Evolutionary conservation across 2,797 vertebrate species (phyloP).

Genomic region (Clarias pachynema): DNA sequence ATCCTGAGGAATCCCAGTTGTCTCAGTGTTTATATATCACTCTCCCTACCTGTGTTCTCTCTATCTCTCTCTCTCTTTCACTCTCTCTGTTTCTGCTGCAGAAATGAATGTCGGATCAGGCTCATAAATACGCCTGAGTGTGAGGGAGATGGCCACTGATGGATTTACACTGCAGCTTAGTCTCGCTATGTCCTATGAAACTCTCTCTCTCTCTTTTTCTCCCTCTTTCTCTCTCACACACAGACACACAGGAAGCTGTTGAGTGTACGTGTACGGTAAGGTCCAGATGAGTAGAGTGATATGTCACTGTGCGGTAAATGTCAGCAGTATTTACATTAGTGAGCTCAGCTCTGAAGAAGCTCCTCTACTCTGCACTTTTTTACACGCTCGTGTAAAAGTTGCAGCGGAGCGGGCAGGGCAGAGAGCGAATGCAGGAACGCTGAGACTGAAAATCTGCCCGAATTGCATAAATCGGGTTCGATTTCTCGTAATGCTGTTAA

Average conservation of each 20-base stretch:
- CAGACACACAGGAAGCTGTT: constrained; percentile 48
- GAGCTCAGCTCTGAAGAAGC: constrained; percentile 42
- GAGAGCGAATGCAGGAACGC: neutral
- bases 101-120: constrained; percentile 33
- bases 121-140: constrained; percentile 38
- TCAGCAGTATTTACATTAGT: constrained; percentile 55
- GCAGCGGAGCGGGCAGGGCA: neutral
- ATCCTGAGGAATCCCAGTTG: constrained; percentile 50
- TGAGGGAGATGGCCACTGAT: constrained; percentile 39
- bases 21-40: constrained; percentile 44
- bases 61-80: constrained; percentile 34
- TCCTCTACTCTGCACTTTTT: neutral
- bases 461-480: neutral
- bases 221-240: constrained; percentile 58
- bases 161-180: constrained; percentile 48
- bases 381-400: constrained; percentile 4
- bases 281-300: constrained; percentile 42
- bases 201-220: constrained; percentile 61
- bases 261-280: constrained; percentile 32
- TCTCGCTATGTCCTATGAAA: constrained; percentile 54
- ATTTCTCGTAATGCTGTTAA: neutral
- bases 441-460: neutral
- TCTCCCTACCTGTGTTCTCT: constrained; percentile 29
- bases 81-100: constrained; percentile 24
- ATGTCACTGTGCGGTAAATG: constrained; percentile 55